A percentile compares a stretch with the other conserved stretches of the same genome.
Evolutionary conservation across 2,888 invertebrate species (phyloP).

Genomic region (Ophion obscuratus): DNA sequence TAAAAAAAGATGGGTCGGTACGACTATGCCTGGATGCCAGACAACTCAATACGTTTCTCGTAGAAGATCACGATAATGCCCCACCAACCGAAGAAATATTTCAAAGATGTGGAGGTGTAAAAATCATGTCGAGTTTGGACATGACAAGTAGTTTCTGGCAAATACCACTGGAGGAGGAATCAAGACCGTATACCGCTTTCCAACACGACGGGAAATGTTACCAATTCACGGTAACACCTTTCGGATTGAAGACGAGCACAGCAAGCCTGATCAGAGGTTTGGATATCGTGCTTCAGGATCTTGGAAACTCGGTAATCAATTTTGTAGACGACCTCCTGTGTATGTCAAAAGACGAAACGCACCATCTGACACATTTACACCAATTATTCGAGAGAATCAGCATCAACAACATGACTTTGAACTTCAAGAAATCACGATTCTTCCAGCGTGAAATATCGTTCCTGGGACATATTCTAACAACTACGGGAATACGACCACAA

Average conservation of each 20-base stretch:
- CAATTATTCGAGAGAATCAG: no score
- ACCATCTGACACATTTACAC: no score
- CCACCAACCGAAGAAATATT: constrained; percentile 1
- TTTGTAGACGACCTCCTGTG: constrained; percentile 20
- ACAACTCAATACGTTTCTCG: neutral
- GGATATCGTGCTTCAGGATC: no score
- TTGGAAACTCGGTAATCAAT: neutral
- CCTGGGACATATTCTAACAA: neutral
- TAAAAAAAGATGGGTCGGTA: constrained; percentile 14
- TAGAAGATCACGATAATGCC: neutral
- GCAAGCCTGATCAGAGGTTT: neutral
- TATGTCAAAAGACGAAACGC: neutral
- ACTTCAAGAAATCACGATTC: no score
- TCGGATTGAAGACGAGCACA: constrained; percentile 12
- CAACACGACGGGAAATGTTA: neutral
- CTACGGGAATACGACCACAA: constrained; percentile 2
- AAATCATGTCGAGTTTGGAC: constrained; percentile 4
- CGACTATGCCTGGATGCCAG: constrained; percentile 9
- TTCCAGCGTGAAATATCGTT: no score
- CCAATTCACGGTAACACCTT: constrained; percentile 26
- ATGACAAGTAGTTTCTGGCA: constrained; percentile 18
- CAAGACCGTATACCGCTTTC: constrained; percentile 28
- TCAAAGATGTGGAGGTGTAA: neutral
- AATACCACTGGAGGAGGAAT: neutral
- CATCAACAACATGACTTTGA: no score